A percentile compares a stretch with the other conserved stretches of the same genome.
Evolutionary conservation across 1,140 invertebrate species (phyloP).

Genomic region (Zophobas atratus): DNA sequence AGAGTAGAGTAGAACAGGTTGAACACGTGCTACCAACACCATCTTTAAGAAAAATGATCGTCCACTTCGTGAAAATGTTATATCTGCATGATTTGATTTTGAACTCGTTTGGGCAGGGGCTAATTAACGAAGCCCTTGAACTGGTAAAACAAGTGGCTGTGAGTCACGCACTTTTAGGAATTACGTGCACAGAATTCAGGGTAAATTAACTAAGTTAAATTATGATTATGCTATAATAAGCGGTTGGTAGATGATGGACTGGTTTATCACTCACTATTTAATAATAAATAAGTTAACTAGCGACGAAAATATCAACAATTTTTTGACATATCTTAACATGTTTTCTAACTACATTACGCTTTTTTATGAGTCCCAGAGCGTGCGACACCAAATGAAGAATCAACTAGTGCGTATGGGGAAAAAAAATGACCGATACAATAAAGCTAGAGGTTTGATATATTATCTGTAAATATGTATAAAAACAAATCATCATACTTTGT

Average conservation of each 20-base stretch:
- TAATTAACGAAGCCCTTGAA: neutral
- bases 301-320: constrained; percentile 9
- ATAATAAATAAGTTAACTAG: constrained; percentile 10
- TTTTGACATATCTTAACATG: constrained; percentile 7
- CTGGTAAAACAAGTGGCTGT: constrained; percentile 16
- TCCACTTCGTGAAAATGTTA: neutral
- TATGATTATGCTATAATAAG: neutral
- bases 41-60: constrained; percentile 4
- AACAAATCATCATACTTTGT: neutral
- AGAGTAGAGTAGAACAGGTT: too few species aligned
- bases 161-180: constrained; percentile 22
- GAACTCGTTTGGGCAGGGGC: neutral
- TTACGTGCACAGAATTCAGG: constrained; percentile 10
- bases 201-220: neutral
- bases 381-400: neutral
- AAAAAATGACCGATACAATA: neutral
- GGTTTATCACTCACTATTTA: constrained; percentile 16
- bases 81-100: constrained; percentile 15
- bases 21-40: neutral
- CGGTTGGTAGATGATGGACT: constrained; percentile 2
- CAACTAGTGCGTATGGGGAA: neutral
- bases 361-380: constrained; percentile 5
- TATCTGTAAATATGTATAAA: neutral
- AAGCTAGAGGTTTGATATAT: constrained; percentile 1
- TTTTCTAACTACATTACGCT: neutral